Percentiles rank a stretch among this genome's conserved stretches.
phyloP scores from a whole-genome alignment of 1,140 invertebrate species.

The Nasonia vitripennis region DNA sequence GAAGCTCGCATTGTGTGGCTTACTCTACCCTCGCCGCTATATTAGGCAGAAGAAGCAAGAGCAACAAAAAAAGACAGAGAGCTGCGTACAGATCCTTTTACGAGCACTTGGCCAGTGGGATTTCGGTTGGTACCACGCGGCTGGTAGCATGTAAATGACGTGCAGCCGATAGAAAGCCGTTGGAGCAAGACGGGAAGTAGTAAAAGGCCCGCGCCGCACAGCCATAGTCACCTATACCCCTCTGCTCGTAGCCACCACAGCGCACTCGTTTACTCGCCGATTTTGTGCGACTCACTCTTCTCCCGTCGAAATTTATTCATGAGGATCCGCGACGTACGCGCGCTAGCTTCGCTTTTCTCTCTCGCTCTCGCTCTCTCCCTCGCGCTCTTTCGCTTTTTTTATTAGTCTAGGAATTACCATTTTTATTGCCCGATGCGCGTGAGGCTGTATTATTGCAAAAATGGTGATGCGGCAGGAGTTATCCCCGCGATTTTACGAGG shows the following conservation, averaged over 20 bases:
- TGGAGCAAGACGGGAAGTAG: constrained; percentile 64
- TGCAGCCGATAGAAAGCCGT: constrained; percentile 53
- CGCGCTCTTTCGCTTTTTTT: constrained; percentile 8
- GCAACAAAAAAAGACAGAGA: constrained; percentile 51
- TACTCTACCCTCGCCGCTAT: constrained; percentile 19
- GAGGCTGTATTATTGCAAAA: constrained; percentile 39
- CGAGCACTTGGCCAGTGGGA: constrained; percentile 71
- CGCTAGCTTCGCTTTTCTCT: background rate
- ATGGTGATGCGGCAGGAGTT: background rate
- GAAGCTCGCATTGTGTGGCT: constrained; percentile 39
- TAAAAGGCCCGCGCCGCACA: constrained; percentile 59
- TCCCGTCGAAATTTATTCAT: constrained; percentile 51
- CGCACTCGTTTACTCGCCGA: constrained; percentile 54
- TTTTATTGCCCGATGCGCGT: constrained; percentile 45
- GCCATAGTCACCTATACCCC: constrained; percentile 36
- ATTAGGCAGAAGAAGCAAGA: constrained; percentile 54
- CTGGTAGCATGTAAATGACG: constrained; percentile 52
- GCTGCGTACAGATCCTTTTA: constrained; percentile 62
- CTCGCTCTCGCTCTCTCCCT: background rate
- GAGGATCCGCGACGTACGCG: constrained; percentile 35
- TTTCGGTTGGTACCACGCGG: constrained; percentile 64
- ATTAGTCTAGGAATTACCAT: constrained; percentile 43
- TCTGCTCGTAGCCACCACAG: no score
- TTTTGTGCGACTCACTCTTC: constrained; percentile 48
- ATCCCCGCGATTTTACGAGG: constrained; percentile 34